Evolutionary conservation across 2,797 vertebrate species (phyloP).

Genomic region (Champsocephalus gunnari): DNA sequence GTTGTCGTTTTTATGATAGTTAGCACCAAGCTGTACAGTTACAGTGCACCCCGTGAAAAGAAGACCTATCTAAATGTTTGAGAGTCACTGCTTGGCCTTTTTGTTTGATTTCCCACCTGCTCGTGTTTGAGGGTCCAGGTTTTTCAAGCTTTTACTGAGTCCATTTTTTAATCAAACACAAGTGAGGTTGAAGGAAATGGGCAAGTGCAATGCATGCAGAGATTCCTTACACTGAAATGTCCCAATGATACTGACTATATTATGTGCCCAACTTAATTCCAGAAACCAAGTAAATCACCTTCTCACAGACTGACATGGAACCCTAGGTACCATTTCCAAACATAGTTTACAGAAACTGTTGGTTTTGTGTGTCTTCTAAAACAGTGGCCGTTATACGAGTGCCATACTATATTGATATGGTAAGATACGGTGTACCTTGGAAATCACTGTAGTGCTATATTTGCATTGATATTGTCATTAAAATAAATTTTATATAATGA

Average conservation of each 20-base stretch:
- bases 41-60: conserved; percentile 81
- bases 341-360: conserved; percentile 87
- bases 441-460: conserved; percentile 91
- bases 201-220: conserved; percentile 89
- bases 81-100: conserved; percentile 81
- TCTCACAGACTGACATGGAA: conserved; percentile 77
- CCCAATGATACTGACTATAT: conserved; percentile 66
- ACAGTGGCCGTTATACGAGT: conserved; percentile 89
- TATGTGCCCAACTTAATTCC: conserved; percentile 81
- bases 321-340: conserved; percentile 79
- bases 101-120: conserved; percentile 61
- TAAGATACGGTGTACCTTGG: conserved; percentile 90
- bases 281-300: conserved; percentile 78
- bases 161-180: conserved; percentile 76
- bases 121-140: conserved; percentile 63
- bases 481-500: conserved; percentile 92
- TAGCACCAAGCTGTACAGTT: conserved; percentile 85
- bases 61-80: conserved; percentile 75
- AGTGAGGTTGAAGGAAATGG: conserved; percentile 78
- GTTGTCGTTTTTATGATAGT: conserved; percentile 82
- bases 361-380: conserved; percentile 89
- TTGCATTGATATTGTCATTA: conserved; percentile 91
- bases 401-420: conserved; percentile 90
- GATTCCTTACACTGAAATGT: conserved; percentile 81
- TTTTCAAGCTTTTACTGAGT: conserved; percentile 48